phyloP scores from a whole-genome alignment of 1,140 invertebrate genomes.

The Metaphire vulgaris region DNA sequence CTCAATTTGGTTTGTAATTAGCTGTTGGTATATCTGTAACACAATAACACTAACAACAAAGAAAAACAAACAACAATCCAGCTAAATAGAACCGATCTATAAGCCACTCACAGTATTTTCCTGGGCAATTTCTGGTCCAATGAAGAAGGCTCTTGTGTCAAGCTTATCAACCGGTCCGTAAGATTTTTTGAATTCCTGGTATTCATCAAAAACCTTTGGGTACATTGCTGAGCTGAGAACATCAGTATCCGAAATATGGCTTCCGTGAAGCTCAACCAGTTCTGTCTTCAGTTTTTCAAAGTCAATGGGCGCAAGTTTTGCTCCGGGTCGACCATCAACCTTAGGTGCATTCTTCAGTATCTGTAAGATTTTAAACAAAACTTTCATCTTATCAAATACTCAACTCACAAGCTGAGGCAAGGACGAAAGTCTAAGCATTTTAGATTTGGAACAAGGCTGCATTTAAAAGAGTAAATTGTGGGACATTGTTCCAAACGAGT shows the following conservation, averaged over 20 bases:
- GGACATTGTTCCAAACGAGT: no score
- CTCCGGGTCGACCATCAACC: constrained; percentile 84
- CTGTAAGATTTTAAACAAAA: constrained; percentile 46
- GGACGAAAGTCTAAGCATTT: no score
- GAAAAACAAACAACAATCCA: background rate
- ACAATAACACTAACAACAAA: no score
- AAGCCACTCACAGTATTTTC: no score
- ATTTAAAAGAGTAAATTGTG: no score
- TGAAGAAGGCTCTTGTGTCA: constrained; percentile 87
- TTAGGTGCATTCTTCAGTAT: constrained; percentile 83
- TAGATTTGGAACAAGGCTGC: no score
- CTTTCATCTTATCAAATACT: no score
- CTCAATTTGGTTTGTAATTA: no score
- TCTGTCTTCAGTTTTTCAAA: constrained; percentile 73
- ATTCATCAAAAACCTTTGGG: constrained; percentile 91
- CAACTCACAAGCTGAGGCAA: no score
- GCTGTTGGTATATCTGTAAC: no score
- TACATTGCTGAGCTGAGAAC: constrained; percentile 95
- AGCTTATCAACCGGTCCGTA: constrained; percentile 95
- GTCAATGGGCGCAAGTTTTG: constrained; percentile 72
- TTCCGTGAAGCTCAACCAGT: constrained; percentile 68
- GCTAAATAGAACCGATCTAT: background rate
- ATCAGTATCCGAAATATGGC: constrained; percentile 68
- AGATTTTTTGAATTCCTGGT: constrained; percentile 72
- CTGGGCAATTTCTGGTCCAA: constrained; percentile 93